A percentile compares a stretch with the other conserved stretches of the same genome.
Evolutionary conservation across 2,888 invertebrate species (phyloP).

Genomic region (Noctua fimbriata): DNA sequence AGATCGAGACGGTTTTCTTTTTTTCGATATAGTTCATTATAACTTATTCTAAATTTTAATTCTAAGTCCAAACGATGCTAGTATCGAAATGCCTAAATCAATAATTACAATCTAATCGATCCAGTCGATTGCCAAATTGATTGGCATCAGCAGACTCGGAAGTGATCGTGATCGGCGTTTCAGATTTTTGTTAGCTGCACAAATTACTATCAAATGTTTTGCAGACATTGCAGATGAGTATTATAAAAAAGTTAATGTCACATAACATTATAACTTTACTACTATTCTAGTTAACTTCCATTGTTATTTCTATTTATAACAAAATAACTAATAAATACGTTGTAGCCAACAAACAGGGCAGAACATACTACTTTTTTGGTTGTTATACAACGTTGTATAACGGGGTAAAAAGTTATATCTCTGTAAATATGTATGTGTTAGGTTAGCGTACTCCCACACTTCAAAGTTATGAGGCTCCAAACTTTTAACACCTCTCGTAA

Average conservation of each 20-base stretch:
- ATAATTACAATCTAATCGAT: no score
- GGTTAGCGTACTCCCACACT: conserved; percentile 24
- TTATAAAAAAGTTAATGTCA: background rate
- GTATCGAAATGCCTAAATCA: no score
- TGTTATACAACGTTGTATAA: conserved; percentile 16
- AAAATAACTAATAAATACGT: background rate
- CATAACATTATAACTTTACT: background rate
- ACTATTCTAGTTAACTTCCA: background rate
- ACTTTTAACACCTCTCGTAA: conserved; percentile 33
- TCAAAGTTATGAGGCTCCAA: conserved; percentile 25
- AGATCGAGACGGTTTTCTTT: conserved; percentile 5
- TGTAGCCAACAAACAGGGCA: background rate
- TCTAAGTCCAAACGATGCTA: no score
- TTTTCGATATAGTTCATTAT: background rate
- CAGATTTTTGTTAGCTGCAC: background rate
- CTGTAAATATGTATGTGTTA: background rate
- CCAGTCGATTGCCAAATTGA: no score
- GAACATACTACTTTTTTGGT: background rate
- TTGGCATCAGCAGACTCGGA: no score
- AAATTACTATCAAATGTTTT: background rate
- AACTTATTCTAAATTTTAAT: no score
- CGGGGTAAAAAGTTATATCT: conserved; percentile 23
- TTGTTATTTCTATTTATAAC: background rate
- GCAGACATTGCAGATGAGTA: background rate
- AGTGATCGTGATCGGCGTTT: background rate